Evolutionary conservation across 2,113 vertebrate species (phyloP).

Genomic region (Naja naja): DNA sequence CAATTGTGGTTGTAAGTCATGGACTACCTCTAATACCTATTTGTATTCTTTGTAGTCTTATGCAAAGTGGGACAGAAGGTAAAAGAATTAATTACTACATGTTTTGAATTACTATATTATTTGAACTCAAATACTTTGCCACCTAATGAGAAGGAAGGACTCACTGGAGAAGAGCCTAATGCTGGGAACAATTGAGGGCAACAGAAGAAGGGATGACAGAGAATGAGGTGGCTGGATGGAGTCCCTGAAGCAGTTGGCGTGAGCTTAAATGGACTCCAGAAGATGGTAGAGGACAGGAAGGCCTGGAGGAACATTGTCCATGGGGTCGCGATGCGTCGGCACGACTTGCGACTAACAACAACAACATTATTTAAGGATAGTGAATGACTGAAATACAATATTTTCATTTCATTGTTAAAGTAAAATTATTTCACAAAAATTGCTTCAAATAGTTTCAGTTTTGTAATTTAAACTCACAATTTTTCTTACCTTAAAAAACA

Average conservation of each 20-base stretch:
- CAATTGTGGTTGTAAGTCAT: too few relatives aligned
- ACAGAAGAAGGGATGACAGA: too few relatives aligned
- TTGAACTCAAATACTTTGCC: background rate
- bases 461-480: slow-evolving; percentile 8
- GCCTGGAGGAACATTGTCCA: too few relatives aligned
- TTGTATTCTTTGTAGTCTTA: slow-evolving; percentile 30
- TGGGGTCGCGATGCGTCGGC: too few relatives aligned
- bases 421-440: slow-evolving; percentile 23
- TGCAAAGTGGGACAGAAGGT: slow-evolving; percentile 1
- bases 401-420: background rate
- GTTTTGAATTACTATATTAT: background rate
- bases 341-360: too few relatives aligned
- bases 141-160: too few relatives aligned
- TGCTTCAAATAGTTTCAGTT: slow-evolving; percentile 43
- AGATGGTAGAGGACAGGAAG: too few relatives aligned
- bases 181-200: too few relatives aligned
- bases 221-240: too few relatives aligned
- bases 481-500: background rate
- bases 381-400: background rate
- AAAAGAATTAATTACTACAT: background rate
- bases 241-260: too few relatives aligned
- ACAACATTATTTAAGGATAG: background rate
- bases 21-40: background rate
- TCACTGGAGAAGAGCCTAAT: too few relatives aligned
- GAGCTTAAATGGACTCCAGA: too few relatives aligned